Base-by-base conservation (phyloP, 2,113 vertebrate genomes). In the Epinephelus fuscoguttatus region DNA sequence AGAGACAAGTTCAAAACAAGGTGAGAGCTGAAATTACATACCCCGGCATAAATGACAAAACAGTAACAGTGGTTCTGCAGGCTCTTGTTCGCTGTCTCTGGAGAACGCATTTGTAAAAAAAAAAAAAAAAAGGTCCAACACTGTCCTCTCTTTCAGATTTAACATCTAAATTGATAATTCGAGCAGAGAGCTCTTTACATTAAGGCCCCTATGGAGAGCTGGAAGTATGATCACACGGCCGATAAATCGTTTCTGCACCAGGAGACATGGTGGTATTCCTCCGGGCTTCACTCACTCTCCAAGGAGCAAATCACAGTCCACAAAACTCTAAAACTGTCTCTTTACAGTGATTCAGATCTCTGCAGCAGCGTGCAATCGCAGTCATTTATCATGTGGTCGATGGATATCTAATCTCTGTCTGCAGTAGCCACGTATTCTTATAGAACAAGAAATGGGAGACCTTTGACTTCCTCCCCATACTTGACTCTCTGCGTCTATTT, bases 261-360 rank as follows among this genome's bases (percentile, higher is more conserved):
- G 57, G 63, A 67, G 73, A 62, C 23, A 17, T 25, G 23, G 10
- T 6, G 81, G 12, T 53, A 53, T 71, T 80, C 84, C 78, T 81
- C 64, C 17, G 33, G 72, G 78, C 45, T 37, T 45, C 14, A 5
- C 25, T 84, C 68, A 0, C 64, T 86, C 80, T 78, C 74, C 18
- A 3, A 50, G 59, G 69, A 81, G 69, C 66, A 67, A 67, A 84
- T 84, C 60, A 56, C 57, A 70, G 18, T 7, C 55, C 59, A 27
- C 49, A 8, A 71, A 84, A 74, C 69, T 49, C 77, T 71, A 57
- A 78, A 78, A 63, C 10, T 21, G 73, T 78, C 78, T 75, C 62
- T 50, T 77, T 11, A 21, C 75, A 0, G 66, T 61, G 80, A 83
- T 71, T 80, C 83, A 72, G 27, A 63, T 21, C 64, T 50, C 40